A percentile compares a stretch with the other conserved stretches of the same genome.
phyloP scores from a whole-genome alignment of 1,140 invertebrate species.

The Drosophila eugracilis region DNA sequence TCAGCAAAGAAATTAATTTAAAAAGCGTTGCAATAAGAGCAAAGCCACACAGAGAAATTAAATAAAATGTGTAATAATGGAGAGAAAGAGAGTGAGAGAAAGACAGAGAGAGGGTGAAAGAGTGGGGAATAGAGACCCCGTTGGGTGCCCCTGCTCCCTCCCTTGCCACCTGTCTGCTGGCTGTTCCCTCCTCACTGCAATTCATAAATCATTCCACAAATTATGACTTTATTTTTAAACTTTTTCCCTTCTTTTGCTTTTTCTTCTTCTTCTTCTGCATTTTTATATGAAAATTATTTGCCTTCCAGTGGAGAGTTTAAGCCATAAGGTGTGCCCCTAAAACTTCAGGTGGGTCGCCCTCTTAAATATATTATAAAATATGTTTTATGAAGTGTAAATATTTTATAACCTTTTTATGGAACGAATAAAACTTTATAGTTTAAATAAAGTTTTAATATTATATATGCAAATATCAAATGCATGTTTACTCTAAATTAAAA shows the following conservation, averaged over 20 bases:
- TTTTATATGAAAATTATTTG: slow-evolving; percentile 78
- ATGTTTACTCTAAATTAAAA: slow-evolving; percentile 62
- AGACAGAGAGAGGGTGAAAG: too few species aligned
- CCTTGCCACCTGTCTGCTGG: slow-evolving; percentile 42
- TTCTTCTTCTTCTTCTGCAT: slow-evolving; percentile 27
- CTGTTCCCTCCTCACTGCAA: slow-evolving; percentile 44
- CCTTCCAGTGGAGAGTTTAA: slow-evolving; percentile 1
- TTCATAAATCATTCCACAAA: slow-evolving; percentile 81
- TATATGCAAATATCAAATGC: slow-evolving; percentile 69
- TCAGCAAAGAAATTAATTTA: slow-evolving; percentile 69
- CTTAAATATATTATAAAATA: slow-evolving; percentile 20
- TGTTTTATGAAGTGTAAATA: slow-evolving; percentile 15
- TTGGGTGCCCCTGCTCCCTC: slow-evolving; percentile 6
- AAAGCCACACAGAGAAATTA: slow-evolving; percentile 70
- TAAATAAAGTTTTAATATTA: slow-evolving; percentile 51
- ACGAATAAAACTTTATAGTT: too few species aligned
- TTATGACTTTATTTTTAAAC: slow-evolving; percentile 80
- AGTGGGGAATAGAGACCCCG: too few species aligned
- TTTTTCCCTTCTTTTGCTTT: slow-evolving; percentile 31
- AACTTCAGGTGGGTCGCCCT: slow-evolving; percentile 15
- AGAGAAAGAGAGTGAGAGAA: too few species aligned
- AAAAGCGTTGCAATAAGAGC: slow-evolving; percentile 73
- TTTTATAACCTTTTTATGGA: slow-evolving; percentile 70
- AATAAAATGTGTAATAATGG: slow-evolving; percentile 71
- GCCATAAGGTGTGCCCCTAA: slow-evolving; percentile 4